Base-by-base conservation (phyloP, 2,113 vertebrate genomes). In the Girardinichthys multiradiatus region DNA sequence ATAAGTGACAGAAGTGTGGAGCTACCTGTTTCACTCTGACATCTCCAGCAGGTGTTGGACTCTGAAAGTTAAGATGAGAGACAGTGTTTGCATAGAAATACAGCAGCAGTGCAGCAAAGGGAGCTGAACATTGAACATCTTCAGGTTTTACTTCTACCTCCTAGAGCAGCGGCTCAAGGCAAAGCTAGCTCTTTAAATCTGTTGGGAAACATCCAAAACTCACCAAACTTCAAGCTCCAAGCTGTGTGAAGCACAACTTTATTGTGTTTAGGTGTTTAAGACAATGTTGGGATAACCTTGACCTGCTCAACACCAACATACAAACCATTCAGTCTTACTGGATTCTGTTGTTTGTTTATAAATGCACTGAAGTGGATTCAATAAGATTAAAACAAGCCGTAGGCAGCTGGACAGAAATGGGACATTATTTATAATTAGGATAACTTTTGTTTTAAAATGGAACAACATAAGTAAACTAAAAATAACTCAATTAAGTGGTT, bases 1-100 rank as follows among this genome's bases (percentile, higher is more conserved):
- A 10, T n/a, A 27, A 80, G 2, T 74, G 27, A 77, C 63, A 30
- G 33, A 77, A 82, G 58, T 60, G 80, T 77, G 83, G 84, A 78
- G 66, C 72, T 92, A 93, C 92, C 93, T 92, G 93, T 92, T 91
- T 93, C 92, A 85, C 89, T 92, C 86, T 93, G 93, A 91, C 92
- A 93, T 86, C 92, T 92, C 93, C 93, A 93, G 92, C 91, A 93
- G 71, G 92, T 92, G 91, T 91, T 91, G 90, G 89, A 86, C 74
- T 94, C 91, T 93, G 86, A 81, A 92, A 90, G 71, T 74, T 62
- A 78, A 88, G 86, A 87, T 12, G 63, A 87, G n/a, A n/a, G 65
- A 90, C 66, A 90, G 11, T 35, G 72, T 79, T 82, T 86, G 68
- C 45, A 79, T 35, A 64, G 8, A 67, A 76, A 71, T 17, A 72